Base-by-base conservation (phyloP, 2,797 vertebrate species). In the Knipowitschia caucasica region DNA sequence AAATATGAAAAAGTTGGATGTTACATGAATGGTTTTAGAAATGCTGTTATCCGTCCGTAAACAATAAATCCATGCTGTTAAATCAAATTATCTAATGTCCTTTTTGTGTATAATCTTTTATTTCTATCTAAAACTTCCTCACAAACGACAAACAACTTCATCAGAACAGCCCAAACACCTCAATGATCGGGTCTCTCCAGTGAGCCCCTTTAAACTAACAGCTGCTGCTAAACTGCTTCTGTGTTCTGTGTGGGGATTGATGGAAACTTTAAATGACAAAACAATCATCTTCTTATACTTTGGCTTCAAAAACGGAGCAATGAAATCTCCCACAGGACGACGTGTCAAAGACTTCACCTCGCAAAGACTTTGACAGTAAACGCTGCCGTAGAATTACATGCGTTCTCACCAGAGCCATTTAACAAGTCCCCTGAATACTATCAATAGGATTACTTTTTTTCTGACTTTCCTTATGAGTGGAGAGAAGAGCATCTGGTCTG, bases 281-380 rank as follows among this genome's bases (percentile, higher is more conserved):
- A 55, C 31, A 61, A 50, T 50, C 29, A 0, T 0, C 9, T 66
- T 71, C 63, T 63, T 39, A 56, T 51, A 31, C 27, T 7, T 61
- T 17, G 35, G 46, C 59, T 68, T 18, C 49, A 56, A 71, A n/a
- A 69, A 56, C 11, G 46, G 18, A 43, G 53, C 58, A 50, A 42
- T 29, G 62, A 72, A 56, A 40, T 34, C 38, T 77, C 68, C 66
- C 64, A 14, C 34, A 5, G 43, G 60, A 73, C 26, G 18, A 47
- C 29, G 12, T 62, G 62, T 71, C 75, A 69, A 56, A 71, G 60
- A 71, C 44, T 10, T 3, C 44, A 59, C 36, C 51, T 40, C 18
- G 8, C 3, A 12, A 7, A 49, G 46, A 33, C 30, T 18, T 7
- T 34, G 46, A 49, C 29, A 34, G 29, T 49, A 49, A 49, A 23